Percentiles rank a stretch among this genome's conserved stretches.
Conservation (phyloP, 2,888 invertebrate genomes). For the Salpingus planirostris region DNA sequence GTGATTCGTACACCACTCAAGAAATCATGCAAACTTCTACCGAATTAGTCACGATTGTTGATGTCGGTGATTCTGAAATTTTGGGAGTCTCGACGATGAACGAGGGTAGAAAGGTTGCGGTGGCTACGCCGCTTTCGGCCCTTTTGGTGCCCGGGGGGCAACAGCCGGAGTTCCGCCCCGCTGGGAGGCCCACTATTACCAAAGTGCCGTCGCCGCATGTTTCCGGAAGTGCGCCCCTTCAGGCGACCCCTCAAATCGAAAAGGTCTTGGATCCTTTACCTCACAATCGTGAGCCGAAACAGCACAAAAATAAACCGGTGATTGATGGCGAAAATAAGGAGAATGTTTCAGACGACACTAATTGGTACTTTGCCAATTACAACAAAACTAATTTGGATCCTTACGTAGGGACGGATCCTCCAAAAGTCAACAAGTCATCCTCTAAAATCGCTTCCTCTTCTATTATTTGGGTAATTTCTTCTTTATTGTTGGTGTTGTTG, state of each 20-base stretch:
- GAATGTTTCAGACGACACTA: constrained; percentile 46
- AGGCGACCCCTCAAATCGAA: constrained; percentile 20
- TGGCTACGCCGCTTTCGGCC: constrained; percentile 52
- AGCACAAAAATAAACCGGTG: constrained; percentile 25
- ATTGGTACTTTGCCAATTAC: constrained; percentile 84
- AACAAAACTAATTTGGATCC: constrained; percentile 54
- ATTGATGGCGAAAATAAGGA: constrained; percentile 43
- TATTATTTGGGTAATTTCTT: too few species aligned
- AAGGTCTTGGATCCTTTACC: constrained; percentile 16
- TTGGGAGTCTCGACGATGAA: background rate
- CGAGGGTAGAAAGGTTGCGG: constrained; percentile 8
- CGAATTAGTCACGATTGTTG: too few species aligned
- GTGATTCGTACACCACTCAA: background rate
- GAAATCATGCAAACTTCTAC: too few species aligned
- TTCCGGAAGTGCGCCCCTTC: constrained; percentile 21
- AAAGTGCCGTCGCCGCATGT: constrained; percentile 47
- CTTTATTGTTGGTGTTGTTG: too few species aligned
- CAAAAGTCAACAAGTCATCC: too few species aligned
- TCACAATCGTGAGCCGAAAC: constrained; percentile 18
- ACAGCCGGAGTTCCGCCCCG: constrained; percentile 38
- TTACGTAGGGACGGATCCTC: constrained; percentile 29
- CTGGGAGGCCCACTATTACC: constrained; percentile 50
- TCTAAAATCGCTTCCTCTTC: too few species aligned
- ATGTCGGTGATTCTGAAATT: too few species aligned
- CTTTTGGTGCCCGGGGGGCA: constrained; percentile 54